Percentiles rank a stretch among this genome's conserved stretches.
Evolutionary conservation across 2,888 invertebrate genomes (phyloP).

Genomic region (Selenia dentaria): DNA sequence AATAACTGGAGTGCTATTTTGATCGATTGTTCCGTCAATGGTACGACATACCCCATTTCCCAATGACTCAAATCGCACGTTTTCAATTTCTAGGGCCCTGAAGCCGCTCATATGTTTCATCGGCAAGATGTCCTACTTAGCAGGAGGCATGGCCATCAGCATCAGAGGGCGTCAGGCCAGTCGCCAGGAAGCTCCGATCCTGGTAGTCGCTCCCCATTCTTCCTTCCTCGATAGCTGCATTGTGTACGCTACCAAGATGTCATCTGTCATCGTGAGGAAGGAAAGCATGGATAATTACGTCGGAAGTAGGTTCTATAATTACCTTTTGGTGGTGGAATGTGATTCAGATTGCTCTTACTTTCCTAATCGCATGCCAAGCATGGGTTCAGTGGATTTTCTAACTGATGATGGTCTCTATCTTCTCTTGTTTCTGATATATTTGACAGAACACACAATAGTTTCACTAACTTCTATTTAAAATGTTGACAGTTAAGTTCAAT

Average conservation of each 20-base stretch:
- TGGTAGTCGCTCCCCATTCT: slow-evolving; percentile 95
- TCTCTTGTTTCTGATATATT: background rate
- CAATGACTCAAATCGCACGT: too few relatives aligned
- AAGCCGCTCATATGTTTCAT: slow-evolving; percentile 89
- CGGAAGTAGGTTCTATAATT: slow-evolving; percentile 90
- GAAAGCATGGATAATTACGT: slow-evolving; percentile 93
- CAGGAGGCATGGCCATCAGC: slow-evolving; percentile 91
- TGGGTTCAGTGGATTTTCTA: background rate
- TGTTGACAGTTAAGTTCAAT: too few relatives aligned
- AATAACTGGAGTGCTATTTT: too few relatives aligned
- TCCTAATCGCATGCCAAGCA: background rate
- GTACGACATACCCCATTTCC: too few relatives aligned
- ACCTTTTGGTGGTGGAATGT: slow-evolving; percentile 1
- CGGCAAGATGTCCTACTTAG: slow-evolving; percentile 89
- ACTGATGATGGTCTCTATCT: background rate
- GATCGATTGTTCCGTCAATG: too few relatives aligned
- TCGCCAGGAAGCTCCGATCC: slow-evolving; percentile 92
- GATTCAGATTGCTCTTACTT: background rate
- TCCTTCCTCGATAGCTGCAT: slow-evolving; percentile 95
- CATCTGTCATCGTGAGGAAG: slow-evolving; percentile 92
- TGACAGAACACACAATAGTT: too few relatives aligned
- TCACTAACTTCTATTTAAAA: too few relatives aligned
- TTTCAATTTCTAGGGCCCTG: slow-evolving; percentile 70
- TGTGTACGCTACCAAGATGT: slow-evolving; percentile 92
- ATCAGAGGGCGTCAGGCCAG: slow-evolving; percentile 91